Conservation (phyloP, 2,113 vertebrate species). For the Lepus timidus region DNA sequence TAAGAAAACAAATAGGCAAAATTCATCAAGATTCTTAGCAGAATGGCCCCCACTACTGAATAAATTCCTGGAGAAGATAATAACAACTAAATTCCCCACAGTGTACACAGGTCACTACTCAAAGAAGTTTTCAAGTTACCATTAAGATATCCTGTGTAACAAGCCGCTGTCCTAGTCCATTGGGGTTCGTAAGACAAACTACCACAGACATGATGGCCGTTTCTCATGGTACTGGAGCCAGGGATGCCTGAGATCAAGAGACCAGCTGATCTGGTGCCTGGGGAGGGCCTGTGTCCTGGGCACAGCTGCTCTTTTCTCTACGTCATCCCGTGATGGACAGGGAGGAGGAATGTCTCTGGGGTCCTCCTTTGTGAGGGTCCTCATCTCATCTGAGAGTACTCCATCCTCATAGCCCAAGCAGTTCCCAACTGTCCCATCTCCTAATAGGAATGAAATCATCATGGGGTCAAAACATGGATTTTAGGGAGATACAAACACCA, state of each 20-base stretch:
- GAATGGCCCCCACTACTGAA: slow-evolving; percentile 70
- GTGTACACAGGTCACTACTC: slow-evolving; percentile 58
- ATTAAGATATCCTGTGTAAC: background rate
- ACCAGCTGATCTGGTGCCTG: background rate
- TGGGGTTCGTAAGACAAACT: background rate
- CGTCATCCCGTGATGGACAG: background rate
- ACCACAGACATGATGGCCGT: background rate
- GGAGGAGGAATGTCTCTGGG: background rate
- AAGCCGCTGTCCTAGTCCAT: background rate
- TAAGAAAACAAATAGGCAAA: slow-evolving; percentile 77
- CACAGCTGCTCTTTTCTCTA: background rate
- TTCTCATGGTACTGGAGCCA: background rate
- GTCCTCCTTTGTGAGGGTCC: background rate
- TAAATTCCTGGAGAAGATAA: slow-evolving; percentile 74
- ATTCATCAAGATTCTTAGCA: slow-evolving; percentile 76
- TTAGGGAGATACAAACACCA: background rate
- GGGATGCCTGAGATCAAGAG: background rate
- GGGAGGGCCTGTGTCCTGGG: background rate
- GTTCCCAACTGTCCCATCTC: background rate
- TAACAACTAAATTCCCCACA: slow-evolving; percentile 71
- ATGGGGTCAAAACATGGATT: background rate
- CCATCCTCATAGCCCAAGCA: background rate
- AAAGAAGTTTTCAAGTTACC: slow-evolving; percentile 39
- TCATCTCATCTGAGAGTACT: background rate
- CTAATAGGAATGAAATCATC: background rate